Evolutionary conservation across 92 coral and sea anemone species (phyloP), one percentile per base, ranked within the genome.

Genomic region (Palythoa heliodiscus): DNA sequence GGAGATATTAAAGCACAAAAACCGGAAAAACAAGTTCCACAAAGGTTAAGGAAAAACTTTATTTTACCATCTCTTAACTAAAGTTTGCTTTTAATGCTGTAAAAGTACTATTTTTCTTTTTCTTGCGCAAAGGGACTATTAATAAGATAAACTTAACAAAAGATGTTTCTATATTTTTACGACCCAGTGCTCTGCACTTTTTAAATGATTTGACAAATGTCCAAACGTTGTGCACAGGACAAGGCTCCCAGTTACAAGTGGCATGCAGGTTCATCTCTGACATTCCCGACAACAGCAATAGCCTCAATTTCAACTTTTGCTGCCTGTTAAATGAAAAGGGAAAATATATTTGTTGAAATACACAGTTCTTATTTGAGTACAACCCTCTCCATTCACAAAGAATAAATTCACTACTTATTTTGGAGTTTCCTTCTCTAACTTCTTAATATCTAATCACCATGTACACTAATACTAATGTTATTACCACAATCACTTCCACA

Each of bases 281-380:
- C 95, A 86, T 95, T 94, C 40, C 98, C 98, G 17, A 92, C 98
- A 76, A 95, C 78, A 0, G 95, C 98, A 54, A 95, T 87, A 2
- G 98, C 98, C 66, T 95, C 98, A 43, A 95, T 95, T 83, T 95
- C 98, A 22, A 95, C 98, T 83, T 87, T 94, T 54, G 93, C 98
- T 37, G 74, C 89, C 98, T 95, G 14, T 64, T 66, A 60, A 10
- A 6, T 12, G 19, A 66, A 85, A 61, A 88, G 17, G 52, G 14
- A 14, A 55, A 25, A 16, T 37, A 11, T 29, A 1, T 22, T 3
- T 16, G 47, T 23, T 43, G 50, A 43, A 43, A 69, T 22, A 22
- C 19, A 37, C 73, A 29, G 37, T 69, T 69, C 73, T 6, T 37
- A 7, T 29, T 9, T 69, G 15, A 0, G 48, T 69, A 29, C 29